Evolutionary conservation across 2,113 vertebrate genomes (phyloP).

Genomic region (Arenaria interpres): DNA sequence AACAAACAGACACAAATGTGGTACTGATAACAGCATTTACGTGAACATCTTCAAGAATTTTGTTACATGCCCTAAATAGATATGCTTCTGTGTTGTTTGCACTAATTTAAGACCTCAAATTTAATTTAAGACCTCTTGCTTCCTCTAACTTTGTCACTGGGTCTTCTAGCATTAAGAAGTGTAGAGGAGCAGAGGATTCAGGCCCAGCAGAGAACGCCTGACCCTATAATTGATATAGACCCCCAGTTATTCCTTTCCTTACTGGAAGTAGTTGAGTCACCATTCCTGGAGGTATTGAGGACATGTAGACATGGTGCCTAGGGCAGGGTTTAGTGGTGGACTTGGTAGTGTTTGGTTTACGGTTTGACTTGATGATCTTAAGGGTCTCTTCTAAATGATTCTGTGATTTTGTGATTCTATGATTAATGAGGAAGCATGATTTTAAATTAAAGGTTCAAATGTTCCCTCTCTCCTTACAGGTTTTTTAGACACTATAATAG

Average conservation of each 20-base stretch:
- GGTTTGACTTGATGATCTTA: background rate
- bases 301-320: accelerated
- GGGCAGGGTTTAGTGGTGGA: background rate
- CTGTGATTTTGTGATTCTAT: background rate
- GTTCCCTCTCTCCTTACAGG: background rate
- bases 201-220: background rate
- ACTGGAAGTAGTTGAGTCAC: background rate
- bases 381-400: background rate
- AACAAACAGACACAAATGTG: background rate
- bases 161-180: background rate
- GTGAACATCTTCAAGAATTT: background rate
- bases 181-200: background rate
- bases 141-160: background rate
- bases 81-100: background rate
- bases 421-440: background rate
- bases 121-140: background rate
- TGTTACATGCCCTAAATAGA: background rate
- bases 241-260: background rate
- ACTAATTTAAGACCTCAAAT: background rate
- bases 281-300: background rate
- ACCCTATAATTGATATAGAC: background rate
- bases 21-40: background rate
- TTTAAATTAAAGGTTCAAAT: background rate
- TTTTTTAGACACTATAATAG: background rate
- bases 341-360: background rate